phyloP scores from a whole-genome alignment of 2,797 vertebrate genomes.

The Centropyge bicolor region DNA sequence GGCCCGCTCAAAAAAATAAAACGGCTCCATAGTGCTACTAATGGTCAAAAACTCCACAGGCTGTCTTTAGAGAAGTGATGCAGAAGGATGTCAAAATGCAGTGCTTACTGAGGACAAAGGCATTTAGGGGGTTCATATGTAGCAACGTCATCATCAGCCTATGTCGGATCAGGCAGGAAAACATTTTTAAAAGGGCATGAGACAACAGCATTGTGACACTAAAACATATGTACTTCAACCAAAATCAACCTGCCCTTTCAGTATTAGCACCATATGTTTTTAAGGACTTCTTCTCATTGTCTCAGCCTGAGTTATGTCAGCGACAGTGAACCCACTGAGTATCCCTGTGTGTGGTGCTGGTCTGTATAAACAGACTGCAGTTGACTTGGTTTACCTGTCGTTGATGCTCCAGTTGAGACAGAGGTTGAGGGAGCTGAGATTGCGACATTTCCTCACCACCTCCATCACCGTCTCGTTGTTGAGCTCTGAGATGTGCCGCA shows the following conservation, averaged over 20 bases:
- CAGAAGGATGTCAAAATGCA: neutral
- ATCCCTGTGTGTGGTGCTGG: neutral
- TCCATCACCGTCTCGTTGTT: slow-evolving; percentile 99
- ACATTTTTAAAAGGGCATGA: too few relatives aligned
- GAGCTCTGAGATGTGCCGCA: slow-evolving; percentile 97
- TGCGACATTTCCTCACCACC: slow-evolving; percentile 95
- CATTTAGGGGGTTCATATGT: neutral
- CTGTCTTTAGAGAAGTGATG: neutral
- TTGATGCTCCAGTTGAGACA: slow-evolving; percentile 99
- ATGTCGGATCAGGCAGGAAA: too few relatives aligned
- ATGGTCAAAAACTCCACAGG: neutral
- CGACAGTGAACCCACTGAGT: neutral
- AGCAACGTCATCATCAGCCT: too few relatives aligned
- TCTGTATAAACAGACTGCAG: neutral
- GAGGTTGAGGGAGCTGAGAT: slow-evolving; percentile 96
- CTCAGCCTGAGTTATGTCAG: neutral
- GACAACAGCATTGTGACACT: too few relatives aligned
- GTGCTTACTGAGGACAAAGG: slow-evolving; percentile 1
- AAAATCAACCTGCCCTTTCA: too few relatives aligned
- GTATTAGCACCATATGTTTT: neutral
- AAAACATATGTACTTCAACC: too few relatives aligned
- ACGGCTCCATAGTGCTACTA: neutral
- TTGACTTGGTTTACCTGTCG: slow-evolving; percentile 88
- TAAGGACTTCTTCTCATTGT: neutral
- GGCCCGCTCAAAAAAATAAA: neutral